Evolutionary conservation across 1,140 invertebrate species (phyloP), one percentile per base, ranked within the genome.

Genomic region (Zaprionus davidi): DNA sequence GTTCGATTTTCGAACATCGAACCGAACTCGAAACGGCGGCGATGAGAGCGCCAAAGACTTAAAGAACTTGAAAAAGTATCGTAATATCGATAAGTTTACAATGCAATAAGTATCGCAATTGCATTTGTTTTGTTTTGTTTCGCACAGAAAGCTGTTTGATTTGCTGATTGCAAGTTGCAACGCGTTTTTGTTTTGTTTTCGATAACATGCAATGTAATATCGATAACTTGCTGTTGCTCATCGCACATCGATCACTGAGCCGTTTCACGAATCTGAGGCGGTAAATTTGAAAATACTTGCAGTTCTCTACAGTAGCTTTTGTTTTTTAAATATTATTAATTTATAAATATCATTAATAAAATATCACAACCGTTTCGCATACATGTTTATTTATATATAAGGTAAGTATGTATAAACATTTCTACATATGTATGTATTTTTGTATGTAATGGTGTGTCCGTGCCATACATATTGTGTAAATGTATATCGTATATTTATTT

Each of bases 381-480:
- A 46, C 41, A 46, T 75, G 55, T 41, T 20, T 51, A 58, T 75
- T 75, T 75, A 76, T 76, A 59, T 59, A 44, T 71, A 65, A 60
- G 31, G 26, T 76, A 71, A 65, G 36, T 71, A 20, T 59, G 15
- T 59, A 59, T 68, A 20, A 51, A 51, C 46, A 51, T 51, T 60
- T 69, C 15, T 51, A n/a, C n/a, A n/a, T n/a, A 44, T 55, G 55
- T 41, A 38, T 66, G 22, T 44, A 62, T 49, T 51, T 58, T 51
- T 58, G 59, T 64, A 64, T n/a, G 15, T 57, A 76, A 51, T 60
- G 24, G 71, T 71, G 55, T 76, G 60, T 55, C 62, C 70, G 73
- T 70, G 59, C 59, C 53, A 72, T 68, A 71, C 60, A 76, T 76
- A 65, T 20, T 57, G 44, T 64, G 15, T 75, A 71, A 64, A 59